These are phyloP conservation scores for Stenchaetothrips biformis DNA, from an alignment of 2,888 invertebrate species.

Conservation along the genomic window DNA sequence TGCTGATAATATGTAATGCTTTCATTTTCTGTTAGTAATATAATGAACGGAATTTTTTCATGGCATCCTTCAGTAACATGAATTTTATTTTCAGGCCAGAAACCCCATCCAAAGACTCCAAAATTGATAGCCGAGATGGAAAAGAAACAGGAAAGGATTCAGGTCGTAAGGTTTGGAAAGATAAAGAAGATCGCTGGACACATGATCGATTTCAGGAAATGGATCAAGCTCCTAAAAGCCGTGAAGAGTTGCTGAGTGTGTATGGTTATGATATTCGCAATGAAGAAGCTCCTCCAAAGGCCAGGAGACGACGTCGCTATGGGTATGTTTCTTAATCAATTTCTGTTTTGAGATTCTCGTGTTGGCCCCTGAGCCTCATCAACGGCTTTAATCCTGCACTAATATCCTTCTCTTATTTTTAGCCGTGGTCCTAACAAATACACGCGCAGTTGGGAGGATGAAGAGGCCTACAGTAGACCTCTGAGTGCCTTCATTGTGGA, in stretches of 20 bases:
- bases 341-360: conserved; percentile 21
- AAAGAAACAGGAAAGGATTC: conserved; percentile 20
- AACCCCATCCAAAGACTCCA: not conserved
- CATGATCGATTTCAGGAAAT: conserved; percentile 81
- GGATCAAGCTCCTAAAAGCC: conserved; percentile 79
- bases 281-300: conserved; percentile 85
- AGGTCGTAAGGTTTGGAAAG: conserved; percentile 50
- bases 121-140: not conserved
- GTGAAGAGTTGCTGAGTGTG: conserved; percentile 73
- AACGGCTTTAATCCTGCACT: not conserved
- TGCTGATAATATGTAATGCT: conserved; percentile 59
- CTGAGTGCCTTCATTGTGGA: not conserved
- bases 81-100: conserved; percentile 26
- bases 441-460: conserved; percentile 88
- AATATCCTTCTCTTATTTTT: conserved; percentile 35
- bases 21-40: conserved; percentile 30
- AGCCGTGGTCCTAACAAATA: conserved; percentile 89
- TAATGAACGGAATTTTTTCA: not conserved
- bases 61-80: not conserved
- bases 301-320: conserved; percentile 77
- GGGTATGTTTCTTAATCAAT: conserved; percentile 56
- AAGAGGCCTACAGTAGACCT: conserved; percentile 65
- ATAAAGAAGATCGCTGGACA: conserved; percentile 67
- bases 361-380: no score
- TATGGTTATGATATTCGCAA: conserved; percentile 94